Base-by-base conservation (phyloP, 92 coral and sea anemone genomes). In the Scolanthus callimorphus region DNA sequence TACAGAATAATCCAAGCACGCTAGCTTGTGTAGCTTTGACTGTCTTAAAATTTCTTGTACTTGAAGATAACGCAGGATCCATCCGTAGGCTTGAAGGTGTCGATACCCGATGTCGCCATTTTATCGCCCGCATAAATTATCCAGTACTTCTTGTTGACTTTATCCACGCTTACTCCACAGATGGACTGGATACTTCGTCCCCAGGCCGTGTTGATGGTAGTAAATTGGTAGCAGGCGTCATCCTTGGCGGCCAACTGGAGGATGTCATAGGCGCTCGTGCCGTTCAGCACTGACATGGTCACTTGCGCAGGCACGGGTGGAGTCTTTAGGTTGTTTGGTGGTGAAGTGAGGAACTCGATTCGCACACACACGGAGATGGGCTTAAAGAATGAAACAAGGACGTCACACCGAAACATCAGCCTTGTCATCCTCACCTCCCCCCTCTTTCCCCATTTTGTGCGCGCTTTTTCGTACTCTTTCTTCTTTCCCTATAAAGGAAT, bases 11-110 rank as follows among this genome's bases (percentile, higher is more conserved):
- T n/a, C n/a, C n/a, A n/a, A n/a, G n/a, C n/a, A n/a, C n/a, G n/a
- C n/a, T n/a, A n/a, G n/a, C n/a, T n/a, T n/a, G n/a, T n/a, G n/a
- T n/a, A n/a, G n/a, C n/a, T n/a, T n/a, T n/a, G n/a, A n/a, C n/a
- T n/a, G n/a, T n/a, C n/a, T n/a, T n/a, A n/a, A 34, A 60, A n/a
- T 64, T 76, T 57, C 60, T 76, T 22, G 68, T 81, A 86, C 29
- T 62, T 78, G 53, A 86, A 86, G 19, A 49, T 68, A 57, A 86
- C 43, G 20, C 23, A 30, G 3, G 89, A 60, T 19, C 76, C 85
- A 37, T 76, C 31, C 31, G 47, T 56, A 22, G 95, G 95, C 31
- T 27, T 72, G 23, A 86, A 61, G 12, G 66, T 70, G 37, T 86
- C 95, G 8, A 86, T 60, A 2, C 95, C 95, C 38, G 43, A 47